Evolutionary conservation across 2,113 vertebrate genomes (phyloP).

Genomic region (Sturnira hondurensis): DNA sequence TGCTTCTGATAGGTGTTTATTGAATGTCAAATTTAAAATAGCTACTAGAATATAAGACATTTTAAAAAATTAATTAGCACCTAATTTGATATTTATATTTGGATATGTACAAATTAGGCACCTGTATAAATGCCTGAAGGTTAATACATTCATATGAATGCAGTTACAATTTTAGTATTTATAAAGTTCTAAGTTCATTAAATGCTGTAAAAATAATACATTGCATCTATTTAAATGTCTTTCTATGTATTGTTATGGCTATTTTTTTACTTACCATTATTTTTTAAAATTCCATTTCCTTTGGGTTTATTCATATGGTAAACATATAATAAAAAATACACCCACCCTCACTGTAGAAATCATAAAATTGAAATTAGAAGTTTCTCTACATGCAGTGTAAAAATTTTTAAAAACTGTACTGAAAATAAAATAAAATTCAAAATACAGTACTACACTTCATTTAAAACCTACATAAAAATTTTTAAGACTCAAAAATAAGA

Average conservation of each 20-base stretch:
- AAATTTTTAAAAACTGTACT: background rate
- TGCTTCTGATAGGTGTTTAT: background rate
- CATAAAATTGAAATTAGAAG: background rate
- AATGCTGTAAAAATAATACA: background rate
- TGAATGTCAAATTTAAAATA: constrained; percentile 58
- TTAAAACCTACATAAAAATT: background rate
- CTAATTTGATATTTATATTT: constrained; percentile 61
- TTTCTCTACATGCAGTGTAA: background rate
- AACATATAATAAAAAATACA: background rate
- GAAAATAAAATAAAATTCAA: background rate
- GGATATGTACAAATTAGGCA: constrained; percentile 56
- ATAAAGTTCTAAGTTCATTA: constrained; percentile 40
- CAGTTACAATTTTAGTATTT: constrained; percentile 47
- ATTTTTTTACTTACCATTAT: background rate
- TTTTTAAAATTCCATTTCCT: background rate
- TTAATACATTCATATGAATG: constrained; percentile 56
- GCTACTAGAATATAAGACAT: constrained; percentile 22
- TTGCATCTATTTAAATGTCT: background rate
- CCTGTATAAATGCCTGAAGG: constrained; percentile 51
- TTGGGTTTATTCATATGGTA: background rate
- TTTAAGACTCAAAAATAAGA: background rate
- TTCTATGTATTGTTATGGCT: background rate
- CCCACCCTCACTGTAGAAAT: background rate
- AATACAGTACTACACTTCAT: background rate
- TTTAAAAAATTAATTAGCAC: constrained; percentile 47